phyloP scores from a whole-genome alignment of 1,140 invertebrate species.

The Diorhabda carinulata region DNA sequence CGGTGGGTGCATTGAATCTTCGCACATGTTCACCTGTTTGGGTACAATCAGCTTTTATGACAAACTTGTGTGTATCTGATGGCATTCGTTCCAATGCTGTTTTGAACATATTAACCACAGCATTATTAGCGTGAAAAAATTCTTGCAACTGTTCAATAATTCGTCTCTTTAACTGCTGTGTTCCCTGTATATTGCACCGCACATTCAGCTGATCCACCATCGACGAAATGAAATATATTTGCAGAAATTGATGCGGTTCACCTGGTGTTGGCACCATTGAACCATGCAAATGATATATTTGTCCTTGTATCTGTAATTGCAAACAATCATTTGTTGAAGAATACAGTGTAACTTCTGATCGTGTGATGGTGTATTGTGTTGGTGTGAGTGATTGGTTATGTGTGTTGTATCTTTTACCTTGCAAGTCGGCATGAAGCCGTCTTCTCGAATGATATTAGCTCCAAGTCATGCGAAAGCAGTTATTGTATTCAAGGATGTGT shows the following conservation, averaged over 20 bases:
- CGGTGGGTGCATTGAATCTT: conserved; percentile 10
- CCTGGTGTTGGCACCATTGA: neutral
- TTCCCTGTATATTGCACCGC: conserved; percentile 26
- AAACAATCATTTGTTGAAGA: conserved; percentile 7
- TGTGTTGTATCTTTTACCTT: conserved; percentile 12
- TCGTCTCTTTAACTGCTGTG: conserved; percentile 31
- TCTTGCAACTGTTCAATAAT: conserved; percentile 37
- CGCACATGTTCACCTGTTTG: neutral
- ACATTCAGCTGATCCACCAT: conserved; percentile 29
- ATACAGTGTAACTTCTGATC: conserved; percentile 5
- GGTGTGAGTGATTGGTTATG: neutral
- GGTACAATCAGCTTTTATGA: too few relatives aligned
- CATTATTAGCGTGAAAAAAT: conserved; percentile 39
- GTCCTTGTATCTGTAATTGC: conserved; percentile 3
- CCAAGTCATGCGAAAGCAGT: conserved; percentile 23
- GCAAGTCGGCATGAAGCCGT: conserved; percentile 4
- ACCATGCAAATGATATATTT: conserved; percentile 8
- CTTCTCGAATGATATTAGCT: conserved; percentile 13
- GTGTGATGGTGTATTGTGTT: conserved; percentile 1
- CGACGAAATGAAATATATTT: conserved; percentile 46
- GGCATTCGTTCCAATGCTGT: conserved; percentile 19
- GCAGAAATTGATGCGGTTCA: conserved; percentile 31
- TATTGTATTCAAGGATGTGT: conserved; percentile 40
- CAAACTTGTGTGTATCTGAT: too few relatives aligned
- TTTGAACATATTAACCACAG: conserved; percentile 41